A percentile compares a stretch with the other conserved stretches of the same genome.
phyloP scores from a whole-genome alignment of 2,113 vertebrate species.

The Zingel zingel region DNA sequence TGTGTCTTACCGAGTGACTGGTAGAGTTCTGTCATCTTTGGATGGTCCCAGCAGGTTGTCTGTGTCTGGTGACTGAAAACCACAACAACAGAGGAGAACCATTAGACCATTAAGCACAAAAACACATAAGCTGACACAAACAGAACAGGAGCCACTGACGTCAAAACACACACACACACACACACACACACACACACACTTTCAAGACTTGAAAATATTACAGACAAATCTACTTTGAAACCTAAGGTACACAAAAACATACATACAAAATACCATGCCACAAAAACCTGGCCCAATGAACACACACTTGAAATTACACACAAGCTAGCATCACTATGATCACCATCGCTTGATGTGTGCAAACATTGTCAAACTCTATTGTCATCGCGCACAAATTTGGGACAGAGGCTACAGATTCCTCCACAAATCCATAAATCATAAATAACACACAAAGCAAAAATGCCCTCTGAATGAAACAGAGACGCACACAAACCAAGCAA shows the following conservation, averaged over 20 bases:
- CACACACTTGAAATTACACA: neutral
- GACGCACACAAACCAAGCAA: neutral
- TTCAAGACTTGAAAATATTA: neutral
- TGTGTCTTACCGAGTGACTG: slow-evolving; percentile 89
- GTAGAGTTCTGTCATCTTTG: slow-evolving; percentile 96
- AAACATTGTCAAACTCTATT: neutral
- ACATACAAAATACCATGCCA: neutral
- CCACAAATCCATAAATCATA: slow-evolving; percentile 32
- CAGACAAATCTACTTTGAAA: neutral
- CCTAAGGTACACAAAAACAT: neutral
- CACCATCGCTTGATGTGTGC: neutral
- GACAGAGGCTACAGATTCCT: slow-evolving; percentile 11
- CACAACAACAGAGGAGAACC: slow-evolving; percentile 26
- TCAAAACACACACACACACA: neutral
- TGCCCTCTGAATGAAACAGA: neutral
- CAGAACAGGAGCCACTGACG: neutral
- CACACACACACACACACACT: neutral
- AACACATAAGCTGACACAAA: slow-evolving; percentile 8
- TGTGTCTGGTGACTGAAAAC: slow-evolving; percentile 92
- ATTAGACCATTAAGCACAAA: slow-evolving; percentile 23
- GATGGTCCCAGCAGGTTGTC: slow-evolving; percentile 97
- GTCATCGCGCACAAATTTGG: neutral
- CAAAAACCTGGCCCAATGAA: neutral
- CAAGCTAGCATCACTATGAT: slow-evolving; percentile 2
- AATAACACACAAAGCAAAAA: neutral